These are phyloP conservation scores for Astyanax mexicanus DNA, from an alignment of 2,797 vertebrate genomes.

Conservation along the genomic window DNA sequence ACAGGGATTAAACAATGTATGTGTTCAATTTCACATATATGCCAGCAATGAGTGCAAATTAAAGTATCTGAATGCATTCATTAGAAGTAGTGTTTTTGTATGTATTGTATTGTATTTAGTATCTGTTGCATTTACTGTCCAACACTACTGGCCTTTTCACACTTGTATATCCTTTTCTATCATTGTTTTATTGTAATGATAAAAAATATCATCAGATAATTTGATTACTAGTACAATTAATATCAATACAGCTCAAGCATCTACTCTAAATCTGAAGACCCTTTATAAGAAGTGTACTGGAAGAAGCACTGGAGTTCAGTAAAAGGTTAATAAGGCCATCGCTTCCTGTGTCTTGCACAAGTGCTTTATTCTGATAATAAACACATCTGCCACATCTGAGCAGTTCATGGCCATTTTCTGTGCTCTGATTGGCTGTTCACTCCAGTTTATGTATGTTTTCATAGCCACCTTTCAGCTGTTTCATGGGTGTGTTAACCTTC, in stretches of 20 bases:
- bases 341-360: background rate
- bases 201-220: too few species aligned
- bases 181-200: too few species aligned
- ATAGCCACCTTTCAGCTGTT: background rate
- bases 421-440: background rate
- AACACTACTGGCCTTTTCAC: too few species aligned
- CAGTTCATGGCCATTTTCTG: background rate
- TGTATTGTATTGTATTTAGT: too few species aligned
- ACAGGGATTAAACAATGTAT: too few species aligned
- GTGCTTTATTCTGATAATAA: background rate
- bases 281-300: background rate
- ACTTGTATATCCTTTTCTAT: too few species aligned
- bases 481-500: background rate
- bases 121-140: too few species aligned
- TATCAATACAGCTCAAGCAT: background rate
- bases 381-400: background rate
- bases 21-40: too few species aligned
- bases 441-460: background rate
- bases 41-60: too few species aligned
- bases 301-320: background rate
- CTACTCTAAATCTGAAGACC: background rate
- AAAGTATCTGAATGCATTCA: too few species aligned
- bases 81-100: too few species aligned
- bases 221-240: background rate
- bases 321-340: conserved; percentile 7